Evolutionary conservation across 2,888 invertebrate genomes (phyloP), one percentile per base, ranked within the genome.

Genomic region (Stictocephala bisonia): DNA sequence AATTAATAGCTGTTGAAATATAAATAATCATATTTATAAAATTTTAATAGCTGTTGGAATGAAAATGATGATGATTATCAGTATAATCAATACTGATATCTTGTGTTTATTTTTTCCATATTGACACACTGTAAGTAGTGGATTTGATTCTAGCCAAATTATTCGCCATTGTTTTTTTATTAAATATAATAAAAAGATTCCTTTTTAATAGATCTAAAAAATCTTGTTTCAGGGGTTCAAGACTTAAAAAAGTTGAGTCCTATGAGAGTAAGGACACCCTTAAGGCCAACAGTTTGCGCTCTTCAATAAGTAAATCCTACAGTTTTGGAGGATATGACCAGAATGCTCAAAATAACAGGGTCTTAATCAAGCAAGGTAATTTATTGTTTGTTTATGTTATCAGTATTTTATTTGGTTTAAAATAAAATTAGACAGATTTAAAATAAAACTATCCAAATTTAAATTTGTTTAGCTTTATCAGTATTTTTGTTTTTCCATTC

Each of bases 291-390:
- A 83, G 84, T 3, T 79, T 84, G 29, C 82, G 86, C 29, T 85
- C 86, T 9, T 88, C 89, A 15, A 90, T 92, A 51, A 91, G 92
- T 56, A 94, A 94, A 83, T 93, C 95, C 66, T 94, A 93, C 85
- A 95, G 94, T 84, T 96, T 96, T 81, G 94, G 94, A 11, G 95
- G 94, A 1, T 94, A 94, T 82, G 90, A 90, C 50, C 75, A 74
- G 51, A 44, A 58, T 60, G 13, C 73, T 22, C 18, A 72, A 56
- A 87, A 88, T 13, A 85, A 88, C 29, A 84, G 92, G 18, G 86
- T 93, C 72, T 88, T 94, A 66, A 91, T 92, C 75, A 91, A 93
- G 81, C 94, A 95, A 87, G 92, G 92, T 91, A 79, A 75, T 78
- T n/a, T n/a, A n/a, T n/a, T n/a, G n/a, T n/a, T n/a, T n/a, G 76